These are phyloP conservation scores for Poecilia latipinna DNA, from an alignment of 2,113 vertebrate genomes.

Conservation along the genomic window DNA sequence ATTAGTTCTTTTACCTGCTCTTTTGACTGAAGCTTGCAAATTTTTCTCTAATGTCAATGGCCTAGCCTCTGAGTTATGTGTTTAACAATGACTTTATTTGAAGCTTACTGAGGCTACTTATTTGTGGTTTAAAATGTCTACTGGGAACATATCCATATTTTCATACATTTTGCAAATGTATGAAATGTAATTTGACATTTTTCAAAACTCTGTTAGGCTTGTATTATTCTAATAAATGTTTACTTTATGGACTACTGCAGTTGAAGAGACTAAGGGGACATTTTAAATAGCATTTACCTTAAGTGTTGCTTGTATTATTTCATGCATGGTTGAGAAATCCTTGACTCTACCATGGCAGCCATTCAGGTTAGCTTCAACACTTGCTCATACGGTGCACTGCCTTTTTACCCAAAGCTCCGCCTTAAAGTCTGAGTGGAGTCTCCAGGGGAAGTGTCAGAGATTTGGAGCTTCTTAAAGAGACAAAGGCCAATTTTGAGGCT, in stretches of 20 bases:
- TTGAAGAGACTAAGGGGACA: constrained; percentile 10
- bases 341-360: too few relatives aligned
- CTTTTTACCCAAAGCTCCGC: too few relatives aligned
- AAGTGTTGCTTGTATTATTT: too few relatives aligned
- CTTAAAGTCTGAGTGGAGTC: too few relatives aligned
- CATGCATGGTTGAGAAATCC: too few relatives aligned
- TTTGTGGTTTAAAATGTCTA: constrained; percentile 10
- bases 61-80: constrained; percentile 42
- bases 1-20: constrained; percentile 17
- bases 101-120: constrained; percentile 20
- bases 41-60: constrained; percentile 18
- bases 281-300: constrained; percentile 27
- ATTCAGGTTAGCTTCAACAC: too few relatives aligned
- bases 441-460: too few relatives aligned
- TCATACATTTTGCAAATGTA: not conserved
- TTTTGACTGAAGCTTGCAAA: constrained; percentile 14
- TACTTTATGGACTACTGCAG: constrained; percentile 10
- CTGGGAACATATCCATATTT: not conserved
- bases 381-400: too few relatives aligned
- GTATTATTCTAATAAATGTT: constrained; percentile 10
- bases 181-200: not conserved
- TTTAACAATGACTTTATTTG: constrained; percentile 41
- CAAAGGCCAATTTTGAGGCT: too few relatives aligned
- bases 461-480: too few relatives aligned
- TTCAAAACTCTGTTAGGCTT: constrained; percentile 11